Evolutionary conservation across 2,888 invertebrate genomes (phyloP), one percentile per base, ranked within the genome.

Genomic region (Litoditis marina): DNA sequence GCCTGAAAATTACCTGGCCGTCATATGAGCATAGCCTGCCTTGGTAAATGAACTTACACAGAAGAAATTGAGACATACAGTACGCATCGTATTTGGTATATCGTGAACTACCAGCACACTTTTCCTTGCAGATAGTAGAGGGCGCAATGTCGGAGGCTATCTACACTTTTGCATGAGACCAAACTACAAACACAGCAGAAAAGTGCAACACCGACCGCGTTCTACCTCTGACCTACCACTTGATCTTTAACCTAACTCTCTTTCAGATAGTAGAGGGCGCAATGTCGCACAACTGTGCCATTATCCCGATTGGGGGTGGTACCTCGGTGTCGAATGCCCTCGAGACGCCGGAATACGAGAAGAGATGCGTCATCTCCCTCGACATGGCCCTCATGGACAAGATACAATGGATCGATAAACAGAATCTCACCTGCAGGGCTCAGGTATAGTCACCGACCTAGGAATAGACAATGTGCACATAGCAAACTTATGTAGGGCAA

Each of bases 341-440:
- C 13, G 78, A 78, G 39, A 73, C 74, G 30, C 81, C 81, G 30
- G 62, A 56, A 2, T 44, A 53, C 30, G 93, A 92, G 84, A 85
- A 85, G 28, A 86, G 91, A 54, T 90, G 91, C 74, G 94, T 98
- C 68, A 87, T 94, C 34, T 90, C 90, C 0, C 83, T 98, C 67
- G 96, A 98, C 84, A 95, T 93, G 49, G 91, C 92, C 30, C 91
- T 92, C 82, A 94, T 98, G 87, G 94, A 94, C 86, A 88, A 89
- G 71, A 90, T 98, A 82, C 84, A 96, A 32, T 95, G 94, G 94
- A 86, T 98, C 53, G 94, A 98, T 83, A 88, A 87, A 66, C 88
- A 89, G 64, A 93, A 92, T 84, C 85, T 91, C 68, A 88, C 90
- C 0, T 90, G 88, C 2, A 89, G 90, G 80, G 89, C 90, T 81